Percentiles rank a stretch among this genome's conserved stretches.
These are phyloP conservation scores for Corythornis madagascariensis DNA, from an alignment of 2,113 vertebrate species.

Conservation along the genomic window DNA sequence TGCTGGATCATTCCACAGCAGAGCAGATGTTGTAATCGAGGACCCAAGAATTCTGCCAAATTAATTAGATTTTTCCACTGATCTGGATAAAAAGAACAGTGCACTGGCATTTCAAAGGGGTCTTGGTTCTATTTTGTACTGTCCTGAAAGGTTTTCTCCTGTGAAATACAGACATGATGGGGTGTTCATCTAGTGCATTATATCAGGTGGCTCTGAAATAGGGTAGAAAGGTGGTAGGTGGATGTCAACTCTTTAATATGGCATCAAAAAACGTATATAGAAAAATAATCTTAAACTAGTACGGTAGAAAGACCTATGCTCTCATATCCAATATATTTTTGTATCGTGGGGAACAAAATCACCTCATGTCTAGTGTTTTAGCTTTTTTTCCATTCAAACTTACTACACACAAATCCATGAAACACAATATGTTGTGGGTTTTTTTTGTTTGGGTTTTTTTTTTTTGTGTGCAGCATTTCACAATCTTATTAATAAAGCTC, in stretches of 20 bases:
- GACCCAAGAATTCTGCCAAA: slow-evolving; percentile 64
- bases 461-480: background rate
- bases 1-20: slow-evolving; percentile 55
- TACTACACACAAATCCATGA: background rate
- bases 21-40: slow-evolving; percentile 68
- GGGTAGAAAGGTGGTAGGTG: background rate
- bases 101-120: background rate
- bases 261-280: background rate
- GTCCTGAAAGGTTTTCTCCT: background rate
- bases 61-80: slow-evolving; percentile 66
- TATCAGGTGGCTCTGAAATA: background rate
- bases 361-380: background rate
- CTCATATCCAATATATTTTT: background rate
- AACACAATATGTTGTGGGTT: background rate
- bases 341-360: background rate
- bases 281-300: background rate
- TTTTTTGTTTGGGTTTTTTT: background rate
- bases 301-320: background rate
- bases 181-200: background rate
- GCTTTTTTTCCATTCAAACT: background rate
- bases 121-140: background rate
- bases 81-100: slow-evolving; percentile 48
- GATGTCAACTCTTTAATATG: background rate
- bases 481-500: background rate
- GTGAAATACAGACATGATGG: background rate